Base-by-base conservation (phyloP, 2,888 invertebrate species). In the Drosophila austrosaltans region DNA sequence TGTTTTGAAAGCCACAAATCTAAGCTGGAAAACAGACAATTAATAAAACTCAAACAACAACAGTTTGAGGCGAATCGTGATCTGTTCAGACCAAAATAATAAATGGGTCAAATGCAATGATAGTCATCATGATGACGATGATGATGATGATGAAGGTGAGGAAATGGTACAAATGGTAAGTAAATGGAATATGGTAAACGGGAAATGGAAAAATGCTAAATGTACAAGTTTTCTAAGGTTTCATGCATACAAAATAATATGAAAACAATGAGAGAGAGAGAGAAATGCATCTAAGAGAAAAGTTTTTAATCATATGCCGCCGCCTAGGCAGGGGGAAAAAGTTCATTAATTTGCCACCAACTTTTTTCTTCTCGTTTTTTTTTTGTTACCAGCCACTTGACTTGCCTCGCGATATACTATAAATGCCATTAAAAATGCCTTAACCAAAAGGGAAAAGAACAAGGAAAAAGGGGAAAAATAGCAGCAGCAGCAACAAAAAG, bases 241-340 rank as follows among this genome's bases (percentile, higher is more conserved):
- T 25, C 54, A 69, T 62, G 77, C 74, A 75, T 69, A 67, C 61
- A 69, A 57, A 72, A 63, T 48, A 48, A 25, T 48, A 48, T 4
- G 12, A 48, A 48, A 48, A 10, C 36, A 25, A 25, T 10, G 20
- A 20, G 2, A 44, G 8, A 20, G 25, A 8, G 25, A 20, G 8
- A 48, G 25, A 48, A 25, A 54, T 74, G 67, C 65, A 56, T 73
- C 70, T 81, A 56, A 82, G 69, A 71, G 82, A 66, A 87, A 87
- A 82, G 87, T 82, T 82, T 0, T 84, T 84, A 82, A 87, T 87
- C 82, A 79, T 77, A 81, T 79, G 77, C 81, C 76, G 77, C 81
- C 76, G 48, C 44, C n/a, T 62, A 10, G 44, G 61, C 36, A 57
- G 36, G 54, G 54, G 76, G 63, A 57, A 73, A 69, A 74, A 81